Evolutionary conservation across 2,797 vertebrate genomes (phyloP), one percentile per base, ranked within the genome.

Genomic region (Pseudocheirus occidentalis): DNA sequence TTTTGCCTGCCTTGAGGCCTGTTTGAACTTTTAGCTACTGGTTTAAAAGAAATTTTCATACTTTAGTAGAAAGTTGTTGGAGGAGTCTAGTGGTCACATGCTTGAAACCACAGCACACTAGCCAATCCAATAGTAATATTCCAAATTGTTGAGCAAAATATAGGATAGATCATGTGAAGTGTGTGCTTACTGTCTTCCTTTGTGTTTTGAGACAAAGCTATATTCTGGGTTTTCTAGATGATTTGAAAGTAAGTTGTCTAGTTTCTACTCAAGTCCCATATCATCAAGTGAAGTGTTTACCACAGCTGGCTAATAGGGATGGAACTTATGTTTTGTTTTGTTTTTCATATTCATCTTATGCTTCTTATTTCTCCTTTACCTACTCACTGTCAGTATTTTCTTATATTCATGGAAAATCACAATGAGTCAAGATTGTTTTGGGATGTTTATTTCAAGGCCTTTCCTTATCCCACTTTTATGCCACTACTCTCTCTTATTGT

Each of bases 1-100:
- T 94, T 96, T 40, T 55, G 27, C 10, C 0, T 81, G 3, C 55
- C 91, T 56, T 11, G 62, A 27, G 24, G 18, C 53, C 55, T 91
- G 28, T 12, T 90, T 55, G 93, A 95, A 53, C 27, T 57, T 56
- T 94, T 62, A 14, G 9, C 4, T 9, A 12, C 0, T 53, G 34
- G 4, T 66, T 95, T 94, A 95, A 96, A 46, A 55, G 91, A 92
- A 92, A 6, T 89, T 92, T 92, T 58, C 29, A 21, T 46, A 54
- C 29, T 90, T 27, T 6, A 28, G 31, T 24, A 21, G 9, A 29
- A 55, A 56, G 27, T 59, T 21, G 40, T 56, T n/a, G 34, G 24
- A 93, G 5, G 18, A n/a, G 13, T 93, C 55, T 81, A 9, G 13
- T 16, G 4, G 14, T n/a, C 62, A n/a, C 18, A 81, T 24, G 40